Evolutionary conservation across 2,888 invertebrate species (phyloP).

Genomic region (Cheilosia urbana): DNA sequence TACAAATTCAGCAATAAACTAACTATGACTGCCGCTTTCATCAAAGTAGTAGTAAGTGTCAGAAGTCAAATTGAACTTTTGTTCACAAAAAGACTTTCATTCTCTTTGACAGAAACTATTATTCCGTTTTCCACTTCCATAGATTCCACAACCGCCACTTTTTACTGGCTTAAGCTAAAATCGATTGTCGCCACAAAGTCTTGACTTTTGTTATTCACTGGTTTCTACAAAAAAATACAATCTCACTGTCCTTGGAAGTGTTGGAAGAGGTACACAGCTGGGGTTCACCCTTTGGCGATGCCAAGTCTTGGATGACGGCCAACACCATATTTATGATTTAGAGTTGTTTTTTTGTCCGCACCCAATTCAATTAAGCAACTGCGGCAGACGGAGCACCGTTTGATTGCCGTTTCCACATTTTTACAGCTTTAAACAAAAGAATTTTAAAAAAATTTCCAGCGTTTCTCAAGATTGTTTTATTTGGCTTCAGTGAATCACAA

Average conservation of each 20-base stretch:
- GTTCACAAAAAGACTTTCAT: background rate
- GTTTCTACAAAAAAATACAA: background rate
- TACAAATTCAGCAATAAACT: background rate
- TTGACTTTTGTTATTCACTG: constrained; percentile 37
- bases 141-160: constrained; percentile 8
- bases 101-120: background rate
- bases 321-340: constrained; percentile 52
- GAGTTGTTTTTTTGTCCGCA: constrained; percentile 15
- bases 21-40: background rate
- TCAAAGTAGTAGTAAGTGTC: background rate
- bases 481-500: constrained; percentile 19
- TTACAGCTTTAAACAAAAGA: too few relatives aligned
- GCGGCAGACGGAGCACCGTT: background rate
- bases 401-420: too few relatives aligned
- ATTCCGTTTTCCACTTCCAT: constrained; percentile 10
- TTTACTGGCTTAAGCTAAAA: constrained; percentile 13
- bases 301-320: constrained; percentile 61
- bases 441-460: too few relatives aligned
- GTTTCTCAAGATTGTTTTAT: constrained; percentile 1
- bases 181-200: constrained; percentile 67
- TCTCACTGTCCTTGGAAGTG: constrained; percentile 51
- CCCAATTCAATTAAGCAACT: constrained; percentile 36
- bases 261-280: constrained; percentile 43
- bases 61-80: background rate
- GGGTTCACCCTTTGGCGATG: constrained; percentile 49